These are phyloP conservation scores for Endotricha flammealis DNA, from an alignment of 2,888 invertebrate species.

Conservation along the genomic window DNA sequence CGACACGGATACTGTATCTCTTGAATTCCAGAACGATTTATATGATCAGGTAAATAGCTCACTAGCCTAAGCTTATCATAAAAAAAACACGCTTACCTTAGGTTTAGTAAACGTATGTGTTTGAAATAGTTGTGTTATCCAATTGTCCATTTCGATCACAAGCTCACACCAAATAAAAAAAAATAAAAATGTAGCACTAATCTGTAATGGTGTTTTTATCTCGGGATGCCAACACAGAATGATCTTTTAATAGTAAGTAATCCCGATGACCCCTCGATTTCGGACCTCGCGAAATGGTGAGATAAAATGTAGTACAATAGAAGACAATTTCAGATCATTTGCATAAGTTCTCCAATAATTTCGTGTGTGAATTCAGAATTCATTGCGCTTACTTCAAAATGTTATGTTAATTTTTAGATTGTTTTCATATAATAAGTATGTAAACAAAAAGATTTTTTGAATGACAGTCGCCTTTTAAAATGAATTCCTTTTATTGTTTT, in stretches of 20 bases:
- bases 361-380: slow-evolving; percentile 42
- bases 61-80: too few relatives aligned
- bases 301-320: slow-evolving; percentile 58
- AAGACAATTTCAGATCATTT: slow-evolving; percentile 52
- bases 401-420: slow-evolving; percentile 4
- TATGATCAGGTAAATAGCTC: too few relatives aligned
- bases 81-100: slow-evolving; percentile 46
- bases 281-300: slow-evolving; percentile 60
- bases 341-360: slow-evolving; percentile 39
- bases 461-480: neutral
- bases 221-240: slow-evolving; percentile 53
- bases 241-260: slow-evolving; percentile 53
- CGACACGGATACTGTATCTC: too few relatives aligned
- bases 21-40: too few relatives aligned
- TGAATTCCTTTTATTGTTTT: too few relatives aligned
- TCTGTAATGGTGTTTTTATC: slow-evolving; percentile 49
- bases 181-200: slow-evolving; percentile 14
- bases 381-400: slow-evolving; percentile 6
- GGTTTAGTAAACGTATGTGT: slow-evolving; percentile 54
- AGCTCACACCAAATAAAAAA: slow-evolving; percentile 1
- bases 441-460: neutral
- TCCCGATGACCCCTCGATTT: slow-evolving; percentile 65
- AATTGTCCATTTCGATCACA: slow-evolving; percentile 55
- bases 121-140: slow-evolving; percentile 72
- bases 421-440: slow-evolving; percentile 1